Evolutionary conservation across 2,113 vertebrate genomes (phyloP).

Genomic region (Nerophis ophidion): DNA sequence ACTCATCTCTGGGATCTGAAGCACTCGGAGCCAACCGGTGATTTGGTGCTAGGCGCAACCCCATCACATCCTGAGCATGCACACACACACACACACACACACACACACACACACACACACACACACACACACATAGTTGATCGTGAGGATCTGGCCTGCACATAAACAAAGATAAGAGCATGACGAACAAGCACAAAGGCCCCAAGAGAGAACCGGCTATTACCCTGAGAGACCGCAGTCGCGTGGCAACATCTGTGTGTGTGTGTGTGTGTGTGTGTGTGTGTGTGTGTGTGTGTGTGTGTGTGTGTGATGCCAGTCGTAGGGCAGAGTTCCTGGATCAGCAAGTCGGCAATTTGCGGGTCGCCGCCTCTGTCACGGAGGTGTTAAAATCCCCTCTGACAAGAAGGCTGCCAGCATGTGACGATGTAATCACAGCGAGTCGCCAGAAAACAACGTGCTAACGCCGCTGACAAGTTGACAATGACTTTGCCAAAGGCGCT

Average conservation of each 20-base stretch:
- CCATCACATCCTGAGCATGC: constrained; percentile 74
- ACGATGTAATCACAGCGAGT: constrained; percentile 39
- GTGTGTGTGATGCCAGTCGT: constrained; percentile 33
- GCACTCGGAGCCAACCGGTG: constrained; percentile 65
- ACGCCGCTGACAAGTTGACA: constrained; percentile 56
- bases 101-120: constrained; percentile 42
- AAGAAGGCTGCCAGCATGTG: constrained; percentile 36
- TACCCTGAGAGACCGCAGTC: constrained; percentile 72
- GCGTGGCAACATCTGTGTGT: constrained; percentile 41
- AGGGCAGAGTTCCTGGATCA: constrained; percentile 12
- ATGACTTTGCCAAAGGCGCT: constrained; percentile 46
- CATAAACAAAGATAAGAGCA: constrained; percentile 89
- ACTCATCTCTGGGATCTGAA: constrained; percentile 60
- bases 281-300: constrained; percentile 24
- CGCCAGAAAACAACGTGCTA: constrained; percentile 40
- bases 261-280: constrained; percentile 38
- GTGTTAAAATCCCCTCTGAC: constrained; percentile 46
- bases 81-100: constrained; percentile 16
- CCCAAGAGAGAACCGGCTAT: constrained; percentile 64
- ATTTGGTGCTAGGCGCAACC: constrained; percentile 78
- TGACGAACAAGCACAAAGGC: constrained; percentile 62
- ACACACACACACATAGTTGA: constrained; percentile 20
- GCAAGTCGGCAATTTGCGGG: constrained; percentile 11
- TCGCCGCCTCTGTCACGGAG: constrained; percentile 20
- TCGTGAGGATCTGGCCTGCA: constrained; percentile 79